Conservation (phyloP, 2,888 invertebrate genomes). For the Mesodorylaimus sp. region DNA sequence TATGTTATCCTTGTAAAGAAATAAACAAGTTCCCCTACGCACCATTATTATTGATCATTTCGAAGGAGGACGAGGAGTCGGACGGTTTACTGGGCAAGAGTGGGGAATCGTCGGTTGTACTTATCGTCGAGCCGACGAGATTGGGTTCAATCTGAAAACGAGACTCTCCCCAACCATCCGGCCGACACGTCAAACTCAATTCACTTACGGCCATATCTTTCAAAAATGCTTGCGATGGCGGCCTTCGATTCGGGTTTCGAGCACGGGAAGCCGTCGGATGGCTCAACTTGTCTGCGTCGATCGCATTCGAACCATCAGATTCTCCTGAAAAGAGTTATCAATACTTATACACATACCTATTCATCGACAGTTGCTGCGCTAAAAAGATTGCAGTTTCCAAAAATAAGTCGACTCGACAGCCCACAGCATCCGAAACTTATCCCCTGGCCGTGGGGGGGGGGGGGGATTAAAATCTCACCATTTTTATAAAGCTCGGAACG, state of each 20-base stretch:
- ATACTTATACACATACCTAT: too few relatives aligned
- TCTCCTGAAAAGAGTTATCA: too few relatives aligned
- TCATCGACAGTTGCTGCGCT: too few relatives aligned
- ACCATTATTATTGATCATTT: neutral
- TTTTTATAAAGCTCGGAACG: too few relatives aligned
- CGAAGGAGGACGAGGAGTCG: neutral
- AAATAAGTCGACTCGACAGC: too few relatives aligned
- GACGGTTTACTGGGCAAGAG: neutral
- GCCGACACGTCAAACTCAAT: neutral
- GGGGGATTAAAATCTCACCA: too few relatives aligned
- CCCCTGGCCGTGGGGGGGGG: too few relatives aligned
- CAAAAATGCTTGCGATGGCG: constrained; percentile 17
- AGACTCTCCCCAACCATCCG: neutral
- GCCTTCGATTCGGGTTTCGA: constrained; percentile 25
- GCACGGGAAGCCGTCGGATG: constrained; percentile 13
- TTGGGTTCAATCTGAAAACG: too few relatives aligned
- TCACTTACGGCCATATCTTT: neutral
- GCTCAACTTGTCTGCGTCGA: neutral
- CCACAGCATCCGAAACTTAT: too few relatives aligned
- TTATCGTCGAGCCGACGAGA: neutral
- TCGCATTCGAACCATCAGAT: too few relatives aligned
- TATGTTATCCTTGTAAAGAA: too few relatives aligned
- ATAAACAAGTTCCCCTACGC: neutral
- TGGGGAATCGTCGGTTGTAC: neutral
- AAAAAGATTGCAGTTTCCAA: too few relatives aligned